Percentiles rank a stretch among this genome's conserved stretches.
phyloP scores from a whole-genome alignment of 1,140 invertebrate species.

The Periplaneta americana region DNA sequence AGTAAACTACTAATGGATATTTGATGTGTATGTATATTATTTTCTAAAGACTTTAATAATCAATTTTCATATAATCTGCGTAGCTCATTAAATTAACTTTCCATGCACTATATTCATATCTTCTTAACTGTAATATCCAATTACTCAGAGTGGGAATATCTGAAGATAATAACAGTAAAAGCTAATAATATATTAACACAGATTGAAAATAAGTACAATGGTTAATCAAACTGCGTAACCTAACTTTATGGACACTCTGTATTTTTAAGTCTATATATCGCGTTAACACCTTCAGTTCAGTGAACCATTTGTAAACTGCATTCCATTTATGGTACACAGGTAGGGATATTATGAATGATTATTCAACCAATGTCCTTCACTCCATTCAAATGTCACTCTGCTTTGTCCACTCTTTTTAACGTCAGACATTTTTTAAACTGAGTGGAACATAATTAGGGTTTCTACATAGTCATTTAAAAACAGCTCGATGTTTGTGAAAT shows the following conservation, averaged over 20 bases:
- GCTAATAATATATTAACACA: too few species aligned
- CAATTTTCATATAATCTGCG: too few species aligned
- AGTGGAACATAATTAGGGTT: neutral
- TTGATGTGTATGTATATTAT: too few species aligned
- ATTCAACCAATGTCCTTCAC: neutral
- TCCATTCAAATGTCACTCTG: neutral
- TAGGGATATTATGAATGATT: too few species aligned
- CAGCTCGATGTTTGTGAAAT: neutral
- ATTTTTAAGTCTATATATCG: neutral
- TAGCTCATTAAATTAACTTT: too few species aligned
- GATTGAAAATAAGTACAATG: too few species aligned
- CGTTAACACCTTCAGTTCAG: neutral
- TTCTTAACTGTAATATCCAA: too few species aligned
- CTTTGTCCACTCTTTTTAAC: neutral
- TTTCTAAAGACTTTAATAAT: too few species aligned
- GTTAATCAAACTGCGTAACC: neutral
- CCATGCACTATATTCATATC: too few species aligned
- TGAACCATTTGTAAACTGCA: neutral
- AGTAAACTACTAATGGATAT: too few species aligned
- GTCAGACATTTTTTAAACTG: neutral
- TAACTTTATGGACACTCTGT: neutral
- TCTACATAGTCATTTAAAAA: neutral
- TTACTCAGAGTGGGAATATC: too few species aligned
- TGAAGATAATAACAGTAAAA: too few species aligned
- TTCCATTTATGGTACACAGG: neutral